These are phyloP conservation scores for Tenebrio molitor DNA, from an alignment of 1,140 invertebrate genomes.

Conservation along the genomic window DNA sequence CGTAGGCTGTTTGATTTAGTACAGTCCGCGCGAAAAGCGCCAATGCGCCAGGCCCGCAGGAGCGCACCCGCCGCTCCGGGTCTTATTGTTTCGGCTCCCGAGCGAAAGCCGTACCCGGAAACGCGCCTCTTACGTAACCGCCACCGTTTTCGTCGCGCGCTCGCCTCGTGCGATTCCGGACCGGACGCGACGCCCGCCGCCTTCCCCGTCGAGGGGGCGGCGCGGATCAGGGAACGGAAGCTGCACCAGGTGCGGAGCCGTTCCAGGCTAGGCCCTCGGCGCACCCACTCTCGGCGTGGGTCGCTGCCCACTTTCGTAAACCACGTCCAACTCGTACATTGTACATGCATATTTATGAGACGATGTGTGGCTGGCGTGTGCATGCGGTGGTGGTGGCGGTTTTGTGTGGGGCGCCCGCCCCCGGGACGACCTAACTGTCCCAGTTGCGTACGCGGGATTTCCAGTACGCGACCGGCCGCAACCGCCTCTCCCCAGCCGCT, in stretches of 20 bases:
- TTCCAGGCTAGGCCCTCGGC: slow-evolving; percentile 49
- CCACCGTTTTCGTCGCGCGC: no score
- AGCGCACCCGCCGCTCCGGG: not conserved
- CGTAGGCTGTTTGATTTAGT: slow-evolving; percentile 39
- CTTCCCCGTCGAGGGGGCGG: not conserved
- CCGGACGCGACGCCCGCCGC: no score
- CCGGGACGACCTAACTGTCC: no score
- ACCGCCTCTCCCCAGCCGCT: no score
- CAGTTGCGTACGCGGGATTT: no score
- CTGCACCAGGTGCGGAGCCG: slow-evolving; percentile 55
- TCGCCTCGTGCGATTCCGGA: no score
- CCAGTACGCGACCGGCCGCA: no score
- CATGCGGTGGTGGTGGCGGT: slow-evolving; percentile 6
- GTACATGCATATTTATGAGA: slow-evolving; percentile 61
- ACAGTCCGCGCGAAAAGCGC: slow-evolving; percentile 19
- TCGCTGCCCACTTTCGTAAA: slow-evolving; percentile 58
- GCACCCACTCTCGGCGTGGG: slow-evolving; percentile 59
- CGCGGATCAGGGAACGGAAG: not conserved
- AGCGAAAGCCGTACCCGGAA: no score
- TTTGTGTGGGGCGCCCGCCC: slow-evolving; percentile 26
- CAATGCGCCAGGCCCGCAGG: no score
- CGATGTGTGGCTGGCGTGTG: slow-evolving; percentile 33
- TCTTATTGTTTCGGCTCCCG: no score
- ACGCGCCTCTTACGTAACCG: no score
- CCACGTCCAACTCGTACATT: slow-evolving; percentile 56